Base-by-base conservation (phyloP, 2,113 vertebrate genomes). In the Mesitornis unicolor region DNA sequence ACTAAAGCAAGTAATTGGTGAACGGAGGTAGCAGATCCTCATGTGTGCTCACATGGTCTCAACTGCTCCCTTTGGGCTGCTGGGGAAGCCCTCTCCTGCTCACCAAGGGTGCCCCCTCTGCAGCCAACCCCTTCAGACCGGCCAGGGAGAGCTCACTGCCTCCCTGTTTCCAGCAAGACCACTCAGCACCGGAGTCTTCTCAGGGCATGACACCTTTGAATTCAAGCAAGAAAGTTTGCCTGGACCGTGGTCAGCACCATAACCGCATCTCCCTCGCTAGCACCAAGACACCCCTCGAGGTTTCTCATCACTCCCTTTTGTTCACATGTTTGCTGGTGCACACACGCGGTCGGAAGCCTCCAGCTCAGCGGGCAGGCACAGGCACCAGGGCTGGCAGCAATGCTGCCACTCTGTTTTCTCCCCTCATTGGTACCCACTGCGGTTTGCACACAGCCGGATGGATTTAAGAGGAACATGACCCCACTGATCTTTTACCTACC, bases 1-100 rank as follows among this genome's bases (percentile, higher is more conserved):
- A 83, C 69, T 93, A 96, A 84, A 88, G 67, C 78, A 50, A 87
- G 54, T 93, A 92, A 96, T 81, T 84, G 60, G 68, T 70, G 68
- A 50, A 47, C 17, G 51, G 47, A 54, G 31, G 67, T 67, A 87
- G 67, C 56, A 85, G 87, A 61, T 54, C 38, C 68, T 91, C 1
- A 0, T 25, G 4, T 53, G 74, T 31, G 56, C 75, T 94, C 74
- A 80, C 53, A 7, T n/a, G 70, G 84, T 69, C 70, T 11, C 16
- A 16, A 65, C 63, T 87, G 75, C 81, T 91, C 67, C 60, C 60
- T 87, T 86, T 47, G 25, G 56, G 45, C 48, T 38, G 36, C 70
- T 63, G 65, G 83, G 73, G 31, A 95, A 88, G 89, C 87, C 70
- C 86, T 88, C 73, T 91, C 35, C 69, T 28, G 33, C 56, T 60